Base-by-base conservation (phyloP, 2,797 vertebrate genomes). In the Esox masquinongy region DNA sequence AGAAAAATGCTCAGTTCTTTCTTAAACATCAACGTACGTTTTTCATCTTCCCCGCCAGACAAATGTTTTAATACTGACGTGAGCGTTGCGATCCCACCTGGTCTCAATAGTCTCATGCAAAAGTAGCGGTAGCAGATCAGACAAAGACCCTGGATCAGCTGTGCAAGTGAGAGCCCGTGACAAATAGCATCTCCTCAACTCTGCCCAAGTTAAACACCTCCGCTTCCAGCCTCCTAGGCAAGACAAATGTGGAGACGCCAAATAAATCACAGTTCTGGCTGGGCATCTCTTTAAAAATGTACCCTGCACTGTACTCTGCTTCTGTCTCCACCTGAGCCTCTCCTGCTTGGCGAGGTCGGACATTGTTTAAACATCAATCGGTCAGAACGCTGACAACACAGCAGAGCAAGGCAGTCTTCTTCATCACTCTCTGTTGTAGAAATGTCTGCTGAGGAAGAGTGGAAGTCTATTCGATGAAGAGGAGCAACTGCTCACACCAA, bases 291-390 rank as follows among this genome's bases (percentile, higher is more conserved):
- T 87, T 78, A 88, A 88, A 90, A 87, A 84, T 83, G 56, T 84
- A 88, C 81, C 84, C 9, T 67, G 78, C 75, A 68, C 80, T 83
- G n/a, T n/a, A 74, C 76, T 81, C 81, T 72, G 49, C 72, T 85
- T 70, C 77, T 39, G 80, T 82, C 81, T 84, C 75, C 0, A 19
- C n/a, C 50, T 19, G 77, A 82, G 67, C 72, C 34, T 61, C 75
- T 34, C 74, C 24, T 1, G 74, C 79, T 73, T 67, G 70, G 74
- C 83, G 81, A 90, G 86, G 88, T 90, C 83, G 82, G 78, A 73
- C 83, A 81, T 71, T 90, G 85, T 88, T 91, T 80, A 87, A 90
- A 88, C 85, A 88, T 88, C 88, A 84, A 82, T 82, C 63, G 51
- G 84, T 91, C 83, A 88, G 69, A n/a, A 59, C 1, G 64, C 63